A percentile compares a stretch with the other conserved stretches of the same genome.
phyloP scores from a whole-genome alignment of 2,113 vertebrate species.

The Elgaria multicarinata region DNA sequence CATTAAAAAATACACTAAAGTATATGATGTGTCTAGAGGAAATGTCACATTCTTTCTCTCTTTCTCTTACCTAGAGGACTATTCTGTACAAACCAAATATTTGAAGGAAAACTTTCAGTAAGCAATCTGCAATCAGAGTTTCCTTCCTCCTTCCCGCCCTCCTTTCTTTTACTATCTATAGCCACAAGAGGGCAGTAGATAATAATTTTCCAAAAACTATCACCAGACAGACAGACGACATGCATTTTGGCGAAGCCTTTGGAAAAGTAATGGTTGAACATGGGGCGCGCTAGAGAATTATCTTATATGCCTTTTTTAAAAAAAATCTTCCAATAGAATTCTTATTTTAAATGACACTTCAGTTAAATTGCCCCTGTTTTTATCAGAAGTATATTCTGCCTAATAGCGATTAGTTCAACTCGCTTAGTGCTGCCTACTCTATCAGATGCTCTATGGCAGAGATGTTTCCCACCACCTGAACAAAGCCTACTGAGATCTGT shows the following conservation, averaged over 20 bases:
- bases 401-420: too few relatives aligned
- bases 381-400: background rate
- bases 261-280: fast-evolving
- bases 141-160: too few relatives aligned
- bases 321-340: background rate
- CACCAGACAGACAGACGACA: too few relatives aligned
- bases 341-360: background rate
- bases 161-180: background rate
- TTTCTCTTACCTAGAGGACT: background rate
- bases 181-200: constrained; percentile 51
- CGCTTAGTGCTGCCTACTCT: too few relatives aligned
- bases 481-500: too few relatives aligned
- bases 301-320: background rate
- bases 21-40: background rate
- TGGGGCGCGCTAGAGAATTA: fast-evolving
- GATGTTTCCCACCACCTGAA: too few relatives aligned
- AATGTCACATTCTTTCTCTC: background rate
- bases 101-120: background rate
- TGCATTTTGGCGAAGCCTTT: background rate
- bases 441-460: too few relatives aligned
- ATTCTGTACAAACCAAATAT: background rate
- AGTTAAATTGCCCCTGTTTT: background rate
- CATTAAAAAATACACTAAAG: too few relatives aligned
- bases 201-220: background rate
- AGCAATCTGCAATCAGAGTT: background rate